A percentile compares a stretch with the other conserved stretches of the same genome.
phyloP scores from a whole-genome alignment of 37 sponge, comb jelly and placozoan genomes.

The Ianthella basta region DNA sequence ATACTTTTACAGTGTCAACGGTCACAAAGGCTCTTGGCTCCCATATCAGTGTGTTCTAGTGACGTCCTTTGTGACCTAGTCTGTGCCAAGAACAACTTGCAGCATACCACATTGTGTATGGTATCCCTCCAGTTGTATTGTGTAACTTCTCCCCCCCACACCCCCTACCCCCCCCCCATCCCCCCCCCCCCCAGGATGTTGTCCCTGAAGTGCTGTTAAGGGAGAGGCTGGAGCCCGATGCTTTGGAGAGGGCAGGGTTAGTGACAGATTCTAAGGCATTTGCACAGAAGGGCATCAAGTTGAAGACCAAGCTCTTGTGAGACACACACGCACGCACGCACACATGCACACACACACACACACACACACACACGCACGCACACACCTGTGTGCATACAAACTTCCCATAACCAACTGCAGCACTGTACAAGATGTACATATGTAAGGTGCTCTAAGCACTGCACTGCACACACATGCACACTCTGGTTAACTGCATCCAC shows the following conservation, averaged over 20 bases:
- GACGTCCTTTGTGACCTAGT: no score
- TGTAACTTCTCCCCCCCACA: not conserved
- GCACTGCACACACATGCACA: no score
- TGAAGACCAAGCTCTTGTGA: constrained; percentile 92
- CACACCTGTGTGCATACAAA: not conserved
- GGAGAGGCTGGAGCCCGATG: constrained; percentile 91
- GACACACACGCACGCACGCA: constrained; percentile 8
- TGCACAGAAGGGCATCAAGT: constrained; percentile 89
- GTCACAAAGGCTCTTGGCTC: no score
- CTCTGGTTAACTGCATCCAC: no score
- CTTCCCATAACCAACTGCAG: not conserved
- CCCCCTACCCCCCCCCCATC: not conserved
- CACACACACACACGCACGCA: not conserved
- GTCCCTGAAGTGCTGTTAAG: constrained; percentile 78
- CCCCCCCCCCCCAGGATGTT: constrained; percentile 41
- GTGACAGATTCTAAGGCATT: constrained; percentile 79
- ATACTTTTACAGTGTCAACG: no score
- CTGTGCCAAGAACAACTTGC: no score
- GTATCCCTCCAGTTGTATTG: no score
- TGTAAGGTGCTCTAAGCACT: no score
- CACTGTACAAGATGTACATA: not conserved
- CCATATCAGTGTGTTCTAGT: no score
- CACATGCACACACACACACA: not conserved
- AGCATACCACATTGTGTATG: no score
- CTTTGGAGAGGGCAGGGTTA: constrained; percentile 76